A percentile compares a stretch with the other conserved stretches of the same genome.
These are phyloP conservation scores for Venturia canescens DNA, from an alignment of 1,140 invertebrate genomes.

Conservation along the genomic window DNA sequence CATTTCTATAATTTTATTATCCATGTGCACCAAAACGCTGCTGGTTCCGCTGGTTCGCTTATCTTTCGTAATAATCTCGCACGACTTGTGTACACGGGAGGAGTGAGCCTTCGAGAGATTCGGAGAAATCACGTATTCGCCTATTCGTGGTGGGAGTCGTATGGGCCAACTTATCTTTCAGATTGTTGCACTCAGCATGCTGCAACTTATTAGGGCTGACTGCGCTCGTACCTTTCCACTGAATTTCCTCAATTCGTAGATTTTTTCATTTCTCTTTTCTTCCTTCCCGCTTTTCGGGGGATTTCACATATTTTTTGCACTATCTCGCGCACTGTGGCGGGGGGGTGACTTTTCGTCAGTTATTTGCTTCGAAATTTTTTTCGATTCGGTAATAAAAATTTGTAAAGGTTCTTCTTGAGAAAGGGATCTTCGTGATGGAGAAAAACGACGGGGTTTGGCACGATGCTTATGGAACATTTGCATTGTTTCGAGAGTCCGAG, in stretches of 20 bases:
- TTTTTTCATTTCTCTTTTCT: not conserved
- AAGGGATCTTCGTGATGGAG: too few relatives aligned
- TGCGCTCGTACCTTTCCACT: not conserved
- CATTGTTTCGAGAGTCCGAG: too few relatives aligned
- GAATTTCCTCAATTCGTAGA: not conserved
- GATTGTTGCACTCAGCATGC: not conserved
- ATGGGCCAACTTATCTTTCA: constrained; percentile 16
- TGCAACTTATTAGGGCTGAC: not conserved
- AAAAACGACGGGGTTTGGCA: too few relatives aligned
- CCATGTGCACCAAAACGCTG: not conserved
- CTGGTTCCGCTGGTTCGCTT: not conserved
- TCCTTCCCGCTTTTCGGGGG: too few relatives aligned
- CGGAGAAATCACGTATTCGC: not conserved
- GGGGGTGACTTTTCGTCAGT: too few relatives aligned
- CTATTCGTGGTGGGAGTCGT: not conserved
- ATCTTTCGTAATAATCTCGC: not conserved
- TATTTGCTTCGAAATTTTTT: too few relatives aligned
- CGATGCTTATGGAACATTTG: too few relatives aligned
- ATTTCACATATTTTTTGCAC: not conserved
- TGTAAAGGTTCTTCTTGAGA: too few relatives aligned
- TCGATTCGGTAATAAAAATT: too few relatives aligned
- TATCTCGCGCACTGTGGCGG: too few relatives aligned
- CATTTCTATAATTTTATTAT: constrained; percentile 29
- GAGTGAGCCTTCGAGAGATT: not conserved
- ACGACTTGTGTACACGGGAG: not conserved